Base-by-base conservation (phyloP, 2,888 invertebrate genomes). In the Adelognathus sp. region DNA sequence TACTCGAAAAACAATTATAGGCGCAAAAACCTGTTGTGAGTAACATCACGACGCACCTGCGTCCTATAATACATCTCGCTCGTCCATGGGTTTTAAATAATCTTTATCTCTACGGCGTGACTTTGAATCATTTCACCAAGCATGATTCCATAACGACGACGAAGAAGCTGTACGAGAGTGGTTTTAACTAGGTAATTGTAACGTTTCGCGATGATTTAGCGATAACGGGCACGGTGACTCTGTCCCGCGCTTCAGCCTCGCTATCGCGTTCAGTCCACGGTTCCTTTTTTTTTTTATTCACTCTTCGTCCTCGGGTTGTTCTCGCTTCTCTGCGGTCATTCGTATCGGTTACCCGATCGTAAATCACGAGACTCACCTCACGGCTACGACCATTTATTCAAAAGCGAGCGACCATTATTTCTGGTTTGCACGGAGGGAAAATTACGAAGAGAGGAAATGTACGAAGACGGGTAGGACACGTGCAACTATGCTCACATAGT, bases 201-300 rank as follows among this genome's bases (percentile, higher is more conserved):
- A 77, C 72, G 77, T 77, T 71, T 67, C 61, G 72, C 72, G 63
- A 77, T 77, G 66, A 79, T 76, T 75, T 44, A 74, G 64, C 69
- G 74, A 76, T 76, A 71, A n/a, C 36, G 36, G 52, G 66, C 39
- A 46, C 61, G 39, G 50, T 66, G 16, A 63, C 63, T 46, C 36
- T 24, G 16, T 16, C 36, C 56, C 46, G 36, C 54, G 39, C 54
- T 18, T 29, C 33, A 24, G 1, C 21, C 7, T 52, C 27, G 14
- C 21, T 33, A 31, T 41, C 54, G 21, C n/a, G n/a, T n/a, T 56
- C 63, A 14, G 16, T 56, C 24, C 16, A 52, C 18, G n/a, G n/a
- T n/a, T 60, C 24, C 54, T 46, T 29, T 60, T 46, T 39, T 29
- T 44, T 39, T 27, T 11, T 11, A 36, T 21, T 52, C 33, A 50